Evolutionary conservation across 2,888 invertebrate species (phyloP).

Genomic region (Agriotes lineatus): DNA sequence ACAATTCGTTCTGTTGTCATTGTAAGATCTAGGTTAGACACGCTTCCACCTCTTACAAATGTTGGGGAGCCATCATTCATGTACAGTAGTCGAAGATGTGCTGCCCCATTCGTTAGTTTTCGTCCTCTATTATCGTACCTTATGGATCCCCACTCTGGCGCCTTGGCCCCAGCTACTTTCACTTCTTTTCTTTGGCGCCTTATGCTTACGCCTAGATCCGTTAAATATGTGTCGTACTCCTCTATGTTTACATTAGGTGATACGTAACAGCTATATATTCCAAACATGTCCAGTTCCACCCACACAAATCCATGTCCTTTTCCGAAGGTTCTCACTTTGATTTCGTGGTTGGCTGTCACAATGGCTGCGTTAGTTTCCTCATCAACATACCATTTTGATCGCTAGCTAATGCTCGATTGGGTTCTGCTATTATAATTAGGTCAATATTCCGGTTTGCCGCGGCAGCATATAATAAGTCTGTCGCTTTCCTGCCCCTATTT

Average conservation of each 20-base stretch:
- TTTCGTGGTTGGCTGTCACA: neutral
- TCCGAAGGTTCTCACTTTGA: neutral
- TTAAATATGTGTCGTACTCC: neutral
- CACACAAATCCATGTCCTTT: neutral
- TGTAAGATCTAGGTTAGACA: neutral
- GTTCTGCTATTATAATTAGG: no score
- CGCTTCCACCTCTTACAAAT: neutral
- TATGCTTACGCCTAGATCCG: neutral
- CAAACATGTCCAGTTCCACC: neutral
- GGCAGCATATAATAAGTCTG: no score
- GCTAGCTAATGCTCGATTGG: no score
- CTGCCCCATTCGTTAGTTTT: neutral
- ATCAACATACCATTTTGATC: no score
- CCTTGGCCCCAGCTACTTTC: neutral
- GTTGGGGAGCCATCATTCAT: neutral
- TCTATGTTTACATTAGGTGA: neutral
- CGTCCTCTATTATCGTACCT: neutral
- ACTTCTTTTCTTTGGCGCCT: neutral
- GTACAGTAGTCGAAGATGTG: neutral
- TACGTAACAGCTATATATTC: neutral
- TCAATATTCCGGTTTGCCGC: no score
- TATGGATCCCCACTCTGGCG: neutral
- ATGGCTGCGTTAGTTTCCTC: no score
- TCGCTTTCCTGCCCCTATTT: no score
- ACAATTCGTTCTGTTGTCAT: neutral